These are phyloP conservation scores for Crambe crambe DNA, from an alignment of 37 sponge, comb jelly and placozoan genomes.

Conservation along the genomic window DNA sequence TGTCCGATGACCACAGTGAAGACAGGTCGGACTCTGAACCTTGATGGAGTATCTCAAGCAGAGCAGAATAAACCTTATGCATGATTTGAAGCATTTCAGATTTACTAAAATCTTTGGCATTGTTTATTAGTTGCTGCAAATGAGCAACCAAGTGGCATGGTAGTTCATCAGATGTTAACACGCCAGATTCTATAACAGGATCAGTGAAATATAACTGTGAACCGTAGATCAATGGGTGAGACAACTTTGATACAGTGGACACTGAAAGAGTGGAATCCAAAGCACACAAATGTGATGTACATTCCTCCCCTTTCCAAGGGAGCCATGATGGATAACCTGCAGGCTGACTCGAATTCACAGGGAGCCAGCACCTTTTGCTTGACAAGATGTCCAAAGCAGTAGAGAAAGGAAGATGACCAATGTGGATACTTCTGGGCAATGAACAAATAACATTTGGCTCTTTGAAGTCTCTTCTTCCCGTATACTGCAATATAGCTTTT, in stretches of 20 bases:
- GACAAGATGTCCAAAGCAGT: slow-evolving; percentile 5
- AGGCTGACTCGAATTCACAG: slow-evolving; percentile 25
- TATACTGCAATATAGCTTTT: slow-evolving; percentile 22
- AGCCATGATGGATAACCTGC: slow-evolving; percentile 27
- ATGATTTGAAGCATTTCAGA: background rate
- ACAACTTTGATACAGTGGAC: background rate
- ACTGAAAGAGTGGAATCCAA: background rate
- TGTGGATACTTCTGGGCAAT: too few species aligned
- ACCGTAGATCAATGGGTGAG: slow-evolving; percentile 13
- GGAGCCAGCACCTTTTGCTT: slow-evolving; percentile 32
- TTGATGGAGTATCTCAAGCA: background rate
- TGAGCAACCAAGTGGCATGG: slow-evolving; percentile 11
- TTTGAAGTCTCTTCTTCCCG: background rate
- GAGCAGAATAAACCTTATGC: slow-evolving; percentile 1
- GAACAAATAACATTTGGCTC: background rate
- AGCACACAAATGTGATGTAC: slow-evolving; percentile 23
- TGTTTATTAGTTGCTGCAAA: background rate
- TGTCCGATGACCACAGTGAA: background rate
- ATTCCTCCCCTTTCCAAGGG: slow-evolving; percentile 41
- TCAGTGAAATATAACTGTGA: slow-evolving; percentile 36
- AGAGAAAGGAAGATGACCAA: too few species aligned
- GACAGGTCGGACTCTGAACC: background rate
- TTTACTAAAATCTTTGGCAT: background rate
- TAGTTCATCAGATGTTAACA: background rate
- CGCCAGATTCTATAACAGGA: background rate